phyloP scores from a whole-genome alignment of 2,113 vertebrate genomes.

The Zosterops japonicus region DNA sequence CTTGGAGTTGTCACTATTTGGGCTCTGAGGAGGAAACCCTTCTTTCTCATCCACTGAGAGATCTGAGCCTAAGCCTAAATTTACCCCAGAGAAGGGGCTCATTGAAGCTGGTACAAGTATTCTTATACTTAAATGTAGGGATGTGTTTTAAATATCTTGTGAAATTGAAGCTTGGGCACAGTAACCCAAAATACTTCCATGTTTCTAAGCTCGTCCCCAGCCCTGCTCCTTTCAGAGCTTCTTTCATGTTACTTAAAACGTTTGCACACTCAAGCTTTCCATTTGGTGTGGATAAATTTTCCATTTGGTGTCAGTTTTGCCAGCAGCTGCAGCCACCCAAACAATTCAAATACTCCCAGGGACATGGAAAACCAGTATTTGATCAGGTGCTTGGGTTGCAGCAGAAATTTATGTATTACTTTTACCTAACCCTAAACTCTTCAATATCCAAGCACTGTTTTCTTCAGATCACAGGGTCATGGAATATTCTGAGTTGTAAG shows the following conservation, averaged over 20 bases:
- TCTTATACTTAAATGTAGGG: not conserved
- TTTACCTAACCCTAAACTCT: not conserved
- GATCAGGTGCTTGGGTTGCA: not conserved
- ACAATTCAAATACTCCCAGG: not conserved
- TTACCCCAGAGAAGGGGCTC: not conserved
- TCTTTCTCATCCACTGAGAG: not conserved
- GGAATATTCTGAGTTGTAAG: not conserved
- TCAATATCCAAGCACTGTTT: not conserved
- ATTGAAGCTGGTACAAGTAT: not conserved
- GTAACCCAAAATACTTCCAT: not conserved
- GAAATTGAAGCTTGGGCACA: not conserved
- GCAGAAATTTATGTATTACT: not conserved
- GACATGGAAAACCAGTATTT: not conserved
- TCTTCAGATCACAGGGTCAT: not conserved
- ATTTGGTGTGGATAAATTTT: not conserved
- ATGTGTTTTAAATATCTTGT: slow-evolving; percentile 39
- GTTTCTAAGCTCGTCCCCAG: not conserved
- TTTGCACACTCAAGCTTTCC: not conserved
- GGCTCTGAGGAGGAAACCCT: not conserved
- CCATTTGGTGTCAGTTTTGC: not conserved
- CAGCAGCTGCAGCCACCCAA: not conserved
- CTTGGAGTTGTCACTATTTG: not conserved
- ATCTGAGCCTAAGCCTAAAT: not conserved
- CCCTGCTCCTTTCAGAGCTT: not conserved
- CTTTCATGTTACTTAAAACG: not conserved